Conservation (phyloP, 2,797 vertebrate genomes). For the Ctenochaetus hawaiiensis region DNA sequence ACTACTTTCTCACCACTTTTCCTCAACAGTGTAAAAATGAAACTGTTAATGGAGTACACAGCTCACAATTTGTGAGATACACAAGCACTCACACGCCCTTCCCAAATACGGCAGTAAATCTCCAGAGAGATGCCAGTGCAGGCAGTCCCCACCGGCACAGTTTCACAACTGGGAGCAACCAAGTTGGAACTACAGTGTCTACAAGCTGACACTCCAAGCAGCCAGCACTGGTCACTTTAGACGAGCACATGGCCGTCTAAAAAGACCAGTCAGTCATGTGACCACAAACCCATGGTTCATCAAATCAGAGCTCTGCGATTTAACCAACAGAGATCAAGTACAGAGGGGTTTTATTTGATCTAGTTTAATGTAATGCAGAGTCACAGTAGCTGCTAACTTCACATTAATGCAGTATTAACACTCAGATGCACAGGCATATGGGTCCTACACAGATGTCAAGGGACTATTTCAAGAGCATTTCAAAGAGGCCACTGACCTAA, state of each 20-base stretch:
- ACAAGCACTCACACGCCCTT: constrained; percentile 63
- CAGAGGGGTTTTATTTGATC: background rate
- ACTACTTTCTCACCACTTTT: background rate
- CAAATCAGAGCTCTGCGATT: constrained; percentile 35
- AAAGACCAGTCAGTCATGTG: constrained; percentile 38
- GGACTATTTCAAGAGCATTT: constrained; percentile 67
- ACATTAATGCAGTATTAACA: constrained; percentile 37
- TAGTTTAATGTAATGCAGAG: constrained; percentile 18
- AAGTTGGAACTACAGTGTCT: constrained; percentile 47
- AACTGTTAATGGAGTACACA: constrained; percentile 38
- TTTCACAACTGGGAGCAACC: constrained; percentile 75
- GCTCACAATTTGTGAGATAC: constrained; percentile 68
- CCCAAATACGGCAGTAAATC: constrained; percentile 86
- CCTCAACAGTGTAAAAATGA: constrained; percentile 13
- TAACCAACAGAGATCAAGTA: constrained; percentile 26
- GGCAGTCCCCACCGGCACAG: constrained; percentile 75
- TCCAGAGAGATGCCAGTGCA: constrained; percentile 75
- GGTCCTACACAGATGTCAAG: constrained; percentile 44
- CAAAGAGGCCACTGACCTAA: constrained; percentile 59
- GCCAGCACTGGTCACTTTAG: constrained; percentile 41
- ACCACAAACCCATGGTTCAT: constrained; percentile 38
- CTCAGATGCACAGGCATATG: constrained; percentile 34
- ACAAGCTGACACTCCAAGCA: constrained; percentile 55
- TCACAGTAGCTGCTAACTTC: constrained; percentile 9
- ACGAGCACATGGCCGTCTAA: constrained; percentile 41